Base-by-base conservation (phyloP, 2,113 vertebrate genomes). In the Taurulus bubalis region DNA sequence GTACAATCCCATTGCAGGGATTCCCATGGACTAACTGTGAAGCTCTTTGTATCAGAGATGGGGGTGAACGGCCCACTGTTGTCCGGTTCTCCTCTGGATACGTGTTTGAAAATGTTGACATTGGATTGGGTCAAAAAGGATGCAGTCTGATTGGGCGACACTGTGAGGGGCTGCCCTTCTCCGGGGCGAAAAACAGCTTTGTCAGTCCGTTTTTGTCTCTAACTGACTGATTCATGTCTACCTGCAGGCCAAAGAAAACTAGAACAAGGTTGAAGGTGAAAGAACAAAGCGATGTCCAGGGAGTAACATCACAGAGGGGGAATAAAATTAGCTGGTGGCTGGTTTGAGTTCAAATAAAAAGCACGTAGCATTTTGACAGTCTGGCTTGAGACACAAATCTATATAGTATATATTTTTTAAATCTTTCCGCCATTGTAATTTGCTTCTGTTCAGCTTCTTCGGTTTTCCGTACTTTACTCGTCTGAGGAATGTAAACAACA, bases 1-100 rank as follows among this genome's bases (percentile, higher is more conserved):
- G 76, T 71, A 71, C 76, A 45, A 89, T 86, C 82, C 83, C 65
- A 79, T 85, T 91, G 75, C 80, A 55, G 53, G 75, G 78, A 79
- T 84, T 84, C 58, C 73, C 47, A 66, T 2, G 8, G 74, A 86
- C 74, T 62, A 45, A 68, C 69, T 78, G 68, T 47, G 12, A 68
- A 71, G 51, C 60, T 79, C 69, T 76, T 76, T 83, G 63, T 80
- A 51, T 63, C 32, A 26, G 53, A 32, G 28, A 40, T 42, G 34
- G 62, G 64, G 56, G 26, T 22, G 11, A 56, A 34, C n/a, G 5
- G 51, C 28, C 34, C 12, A 3, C 65, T 77, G 68, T 66, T 45
- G n/a, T 68, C 42, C 60, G 71, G 36, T 75, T 45, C n/a, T 88
- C 75, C 68, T 87, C 64, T 82, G 49, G 65, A 65, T 79, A 62